Evolutionary conservation across 1,140 invertebrate species (phyloP).

Genomic region (Linepithema humile): DNA sequence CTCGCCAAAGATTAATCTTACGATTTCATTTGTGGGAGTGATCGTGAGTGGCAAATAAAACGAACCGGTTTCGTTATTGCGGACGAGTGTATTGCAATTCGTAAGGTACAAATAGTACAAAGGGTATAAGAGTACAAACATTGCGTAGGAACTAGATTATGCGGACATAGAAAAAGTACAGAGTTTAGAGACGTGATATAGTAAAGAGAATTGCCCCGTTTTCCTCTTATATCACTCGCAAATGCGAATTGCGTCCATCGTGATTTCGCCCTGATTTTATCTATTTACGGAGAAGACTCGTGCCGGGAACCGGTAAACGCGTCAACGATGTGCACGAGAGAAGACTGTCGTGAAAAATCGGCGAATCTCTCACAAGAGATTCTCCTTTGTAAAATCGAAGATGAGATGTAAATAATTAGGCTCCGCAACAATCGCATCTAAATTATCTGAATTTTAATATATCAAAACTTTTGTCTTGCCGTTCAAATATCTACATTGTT

Average conservation of each 20-base stretch:
- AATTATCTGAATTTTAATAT: neutral
- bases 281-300: conserved; percentile 50
- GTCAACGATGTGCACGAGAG: neutral
- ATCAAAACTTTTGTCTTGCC: neutral
- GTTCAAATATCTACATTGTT: neutral
- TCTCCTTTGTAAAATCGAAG: neutral
- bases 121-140: conserved; percentile 85
- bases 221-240: conserved; percentile 42
- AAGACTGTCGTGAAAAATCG: neutral
- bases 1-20: neutral
- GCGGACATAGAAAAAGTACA: conserved; percentile 83
- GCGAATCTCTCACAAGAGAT: neutral
- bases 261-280: conserved; percentile 57
- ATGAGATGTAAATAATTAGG: neutral
- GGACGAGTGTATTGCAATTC: conserved; percentile 84
- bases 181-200: conserved; percentile 78
- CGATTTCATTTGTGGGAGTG: neutral
- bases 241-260: conserved; percentile 59
- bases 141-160: conserved; percentile 84
- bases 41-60: neutral
- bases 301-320: conserved; percentile 56
- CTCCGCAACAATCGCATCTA: neutral
- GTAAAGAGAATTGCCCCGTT: conserved; percentile 35
- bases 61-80: conserved; percentile 74
- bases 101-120: conserved; percentile 84